Percentiles rank a stretch among this genome's conserved stretches.
Evolutionary conservation across 2,888 invertebrate species (phyloP).

Genomic region (Cryptocephalus primarius): DNA sequence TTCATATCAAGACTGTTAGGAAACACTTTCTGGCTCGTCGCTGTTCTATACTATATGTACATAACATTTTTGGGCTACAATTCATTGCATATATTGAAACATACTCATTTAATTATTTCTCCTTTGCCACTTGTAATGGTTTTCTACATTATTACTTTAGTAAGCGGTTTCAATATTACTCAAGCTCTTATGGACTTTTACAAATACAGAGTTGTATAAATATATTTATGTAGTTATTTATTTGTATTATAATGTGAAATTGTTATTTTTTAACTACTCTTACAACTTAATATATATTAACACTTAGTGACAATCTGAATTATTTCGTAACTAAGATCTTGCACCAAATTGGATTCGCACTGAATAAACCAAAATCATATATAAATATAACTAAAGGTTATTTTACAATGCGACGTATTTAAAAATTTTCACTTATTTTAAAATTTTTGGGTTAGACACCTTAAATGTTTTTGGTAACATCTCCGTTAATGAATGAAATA

Average conservation of each 20-base stretch:
- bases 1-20: slow-evolving; percentile 44
- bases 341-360: too few species aligned
- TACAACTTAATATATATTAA: too few species aligned
- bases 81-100: slow-evolving; percentile 75
- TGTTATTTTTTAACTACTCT: too few species aligned
- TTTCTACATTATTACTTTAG: slow-evolving; percentile 63
- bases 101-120: slow-evolving; percentile 70
- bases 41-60: slow-evolving; percentile 82
- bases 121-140: slow-evolving; percentile 69
- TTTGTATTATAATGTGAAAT: too few species aligned
- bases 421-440: slow-evolving; percentile 36
- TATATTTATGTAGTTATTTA: neutral
- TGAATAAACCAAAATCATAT: too few species aligned
- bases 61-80: slow-evolving; percentile 95
- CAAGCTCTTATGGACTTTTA: slow-evolving; percentile 68
- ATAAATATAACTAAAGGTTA: too few species aligned
- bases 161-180: slow-evolving; percentile 73
- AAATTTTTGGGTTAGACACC: slow-evolving; percentile 84
- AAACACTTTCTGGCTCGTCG: slow-evolving; percentile 85
- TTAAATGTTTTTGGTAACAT: slow-evolving; percentile 91
- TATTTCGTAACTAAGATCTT: too few species aligned
- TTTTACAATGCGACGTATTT: too few species aligned
- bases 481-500: slow-evolving; percentile 69
- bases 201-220: slow-evolving; percentile 59
- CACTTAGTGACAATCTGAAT: too few species aligned